phyloP scores from a whole-genome alignment of 2,113 vertebrate species.

The Cochlearius cochlearius region DNA sequence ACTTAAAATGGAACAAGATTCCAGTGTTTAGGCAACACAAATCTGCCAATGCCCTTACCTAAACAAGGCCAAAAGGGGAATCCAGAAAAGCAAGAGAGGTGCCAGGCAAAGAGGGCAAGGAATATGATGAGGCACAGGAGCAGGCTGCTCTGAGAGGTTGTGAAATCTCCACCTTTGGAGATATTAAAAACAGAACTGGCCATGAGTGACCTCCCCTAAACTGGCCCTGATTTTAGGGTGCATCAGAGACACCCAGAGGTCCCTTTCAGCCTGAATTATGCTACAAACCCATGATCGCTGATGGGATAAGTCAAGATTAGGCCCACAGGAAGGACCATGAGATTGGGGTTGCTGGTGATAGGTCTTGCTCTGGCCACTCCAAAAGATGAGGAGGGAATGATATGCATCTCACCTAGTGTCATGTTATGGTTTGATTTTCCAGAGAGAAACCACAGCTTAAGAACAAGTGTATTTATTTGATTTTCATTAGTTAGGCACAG shows the following conservation, averaged over 20 bases:
- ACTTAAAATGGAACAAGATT: not conserved
- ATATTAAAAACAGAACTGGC: not conserved
- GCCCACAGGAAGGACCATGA: not conserved
- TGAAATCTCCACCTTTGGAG: not conserved
- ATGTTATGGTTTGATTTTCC: not conserved
- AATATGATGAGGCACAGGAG: not conserved
- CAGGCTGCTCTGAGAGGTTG: not conserved
- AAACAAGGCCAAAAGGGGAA: not conserved
- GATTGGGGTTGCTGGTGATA: not conserved
- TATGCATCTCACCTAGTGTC: not conserved
- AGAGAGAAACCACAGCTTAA: not conserved
- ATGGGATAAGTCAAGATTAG: not conserved
- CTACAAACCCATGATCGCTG: not conserved
- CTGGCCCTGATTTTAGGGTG: not conserved
- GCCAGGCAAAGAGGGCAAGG: not conserved
- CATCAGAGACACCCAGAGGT: not conserved
- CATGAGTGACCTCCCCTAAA: not conserved
- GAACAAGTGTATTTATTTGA: not conserved
- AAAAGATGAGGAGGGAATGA: not conserved
- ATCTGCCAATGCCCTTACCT: not conserved
- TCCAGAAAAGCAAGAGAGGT: not conserved
- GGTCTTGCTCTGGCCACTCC: not conserved
- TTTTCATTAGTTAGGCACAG: not conserved
- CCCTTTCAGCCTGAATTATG: not conserved
- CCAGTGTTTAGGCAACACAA: not conserved